These are phyloP conservation scores for Astropecten irregularis DNA, from an alignment of 53 echinoderm and acorn worm species.

Conservation along the genomic window DNA sequence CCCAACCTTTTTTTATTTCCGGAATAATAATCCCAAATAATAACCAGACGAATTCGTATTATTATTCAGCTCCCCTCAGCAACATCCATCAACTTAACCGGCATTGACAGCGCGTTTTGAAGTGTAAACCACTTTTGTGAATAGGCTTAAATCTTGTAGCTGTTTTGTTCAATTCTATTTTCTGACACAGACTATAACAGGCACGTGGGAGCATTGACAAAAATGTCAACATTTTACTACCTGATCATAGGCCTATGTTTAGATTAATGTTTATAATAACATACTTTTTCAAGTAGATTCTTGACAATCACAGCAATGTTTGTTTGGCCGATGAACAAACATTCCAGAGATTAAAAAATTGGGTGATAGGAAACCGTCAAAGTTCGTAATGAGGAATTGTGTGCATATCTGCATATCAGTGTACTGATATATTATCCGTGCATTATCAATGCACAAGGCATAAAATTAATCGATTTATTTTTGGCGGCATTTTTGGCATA, in stretches of 20 bases:
- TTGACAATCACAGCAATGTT: conserved; percentile 4
- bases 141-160: neutral
- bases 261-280: no score
- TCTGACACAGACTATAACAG: neutral
- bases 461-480: conserved; percentile 10
- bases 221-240: no score
- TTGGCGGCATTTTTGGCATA: conserved; percentile 22
- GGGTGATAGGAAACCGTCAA: neutral
- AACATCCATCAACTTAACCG: no score
- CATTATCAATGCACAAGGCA: no score
- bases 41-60: no score
- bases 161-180: neutral
- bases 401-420: no score
- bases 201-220: neutral
- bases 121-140: neutral
- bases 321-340: conserved; percentile 25
- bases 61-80: no score
- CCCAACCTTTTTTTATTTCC: neutral
- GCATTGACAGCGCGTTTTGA: neutral
- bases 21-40: neutral
- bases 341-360: conserved; percentile 19
- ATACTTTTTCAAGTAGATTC: conserved; percentile 17
- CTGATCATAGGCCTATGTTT: no score
- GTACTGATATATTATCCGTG: no score
- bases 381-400: no score